Evolutionary conservation across 2,888 invertebrate species (phyloP).

Genomic region (Acleris sparsana): DNA sequence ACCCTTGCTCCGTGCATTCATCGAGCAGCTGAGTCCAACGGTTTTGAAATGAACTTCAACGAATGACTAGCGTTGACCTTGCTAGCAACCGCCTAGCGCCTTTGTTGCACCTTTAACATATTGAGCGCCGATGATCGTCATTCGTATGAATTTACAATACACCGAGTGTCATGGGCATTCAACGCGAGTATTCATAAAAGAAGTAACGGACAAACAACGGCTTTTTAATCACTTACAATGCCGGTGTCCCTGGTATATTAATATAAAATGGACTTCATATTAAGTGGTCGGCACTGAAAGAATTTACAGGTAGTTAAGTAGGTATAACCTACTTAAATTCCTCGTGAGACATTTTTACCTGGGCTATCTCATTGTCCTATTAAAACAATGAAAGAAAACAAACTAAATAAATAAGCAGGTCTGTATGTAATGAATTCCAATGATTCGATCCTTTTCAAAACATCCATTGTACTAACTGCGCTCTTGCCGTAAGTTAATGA

Average conservation of each 20-base stretch:
- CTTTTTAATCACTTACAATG: too few relatives aligned
- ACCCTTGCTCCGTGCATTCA: neutral
- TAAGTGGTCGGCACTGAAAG: too few relatives aligned
- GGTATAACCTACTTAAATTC: too few relatives aligned
- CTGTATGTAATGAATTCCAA: neutral
- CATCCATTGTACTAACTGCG: neutral
- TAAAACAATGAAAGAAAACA: neutral
- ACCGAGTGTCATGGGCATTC: too few relatives aligned
- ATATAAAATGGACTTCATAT: too few relatives aligned
- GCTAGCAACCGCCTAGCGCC: conserved; percentile 2
- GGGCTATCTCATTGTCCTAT: neutral
- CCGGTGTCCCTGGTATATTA: too few relatives aligned
- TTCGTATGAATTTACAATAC: too few relatives aligned
- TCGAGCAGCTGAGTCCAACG: conserved; percentile 23
- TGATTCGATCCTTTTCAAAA: neutral
- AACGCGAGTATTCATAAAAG: too few relatives aligned
- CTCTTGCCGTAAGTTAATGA: neutral
- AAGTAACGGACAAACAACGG: too few relatives aligned
- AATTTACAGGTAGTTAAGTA: too few relatives aligned
- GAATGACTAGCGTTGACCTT: neutral
- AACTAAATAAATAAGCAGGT: neutral
- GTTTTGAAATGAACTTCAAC: conserved; percentile 10
- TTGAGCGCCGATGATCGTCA: too few relatives aligned
- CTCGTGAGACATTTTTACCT: neutral
- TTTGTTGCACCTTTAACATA: neutral